A percentile compares a stretch with the other conserved stretches of the same genome.
Conservation (phyloP, 2,113 vertebrate species). For the Hepsetus odoe region DNA sequence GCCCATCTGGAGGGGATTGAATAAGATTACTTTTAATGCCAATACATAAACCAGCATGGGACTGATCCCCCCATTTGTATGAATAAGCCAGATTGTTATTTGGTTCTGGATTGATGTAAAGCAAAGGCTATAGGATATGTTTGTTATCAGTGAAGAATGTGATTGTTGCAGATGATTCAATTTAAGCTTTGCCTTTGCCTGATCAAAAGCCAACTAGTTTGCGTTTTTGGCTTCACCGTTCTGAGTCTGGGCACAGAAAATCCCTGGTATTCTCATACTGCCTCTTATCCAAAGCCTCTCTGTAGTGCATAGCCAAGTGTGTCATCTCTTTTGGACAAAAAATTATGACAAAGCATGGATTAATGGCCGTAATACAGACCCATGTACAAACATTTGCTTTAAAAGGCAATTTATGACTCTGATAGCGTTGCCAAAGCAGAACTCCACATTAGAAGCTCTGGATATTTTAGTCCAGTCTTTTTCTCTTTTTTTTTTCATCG, state of each 20-base stretch:
- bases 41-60: slow-evolving; percentile 51
- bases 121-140: slow-evolving; percentile 27
- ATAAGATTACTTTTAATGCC: slow-evolving; percentile 55
- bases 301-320: slow-evolving; percentile 28
- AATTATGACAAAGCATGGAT: slow-evolving; percentile 54
- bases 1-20: slow-evolving; percentile 53
- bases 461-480: slow-evolving; percentile 32
- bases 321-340: slow-evolving; percentile 42
- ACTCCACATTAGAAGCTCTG: slow-evolving; percentile 51
- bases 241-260: slow-evolving; percentile 1
- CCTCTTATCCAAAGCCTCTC: slow-evolving; percentile 36
- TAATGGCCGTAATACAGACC: slow-evolving; percentile 53
- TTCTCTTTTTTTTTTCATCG: slow-evolving; percentile 32
- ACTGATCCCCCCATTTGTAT: slow-evolving; percentile 44
- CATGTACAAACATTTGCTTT: slow-evolving; percentile 68
- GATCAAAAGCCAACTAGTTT: background rate
- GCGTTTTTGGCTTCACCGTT: slow-evolving; percentile 3
- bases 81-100: slow-evolving; percentile 48
- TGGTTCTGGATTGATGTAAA: slow-evolving; percentile 30
- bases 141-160: slow-evolving; percentile 48
- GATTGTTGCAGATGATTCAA: slow-evolving; percentile 45
- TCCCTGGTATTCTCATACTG: slow-evolving; percentile 19
- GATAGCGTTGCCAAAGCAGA: slow-evolving; percentile 51
- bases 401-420: slow-evolving; percentile 56
- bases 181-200: slow-evolving; percentile 6